Percentiles rank a stretch among this genome's conserved stretches.
phyloP scores from a whole-genome alignment of 2,113 vertebrate species.

The Zosterops lateralis region DNA sequence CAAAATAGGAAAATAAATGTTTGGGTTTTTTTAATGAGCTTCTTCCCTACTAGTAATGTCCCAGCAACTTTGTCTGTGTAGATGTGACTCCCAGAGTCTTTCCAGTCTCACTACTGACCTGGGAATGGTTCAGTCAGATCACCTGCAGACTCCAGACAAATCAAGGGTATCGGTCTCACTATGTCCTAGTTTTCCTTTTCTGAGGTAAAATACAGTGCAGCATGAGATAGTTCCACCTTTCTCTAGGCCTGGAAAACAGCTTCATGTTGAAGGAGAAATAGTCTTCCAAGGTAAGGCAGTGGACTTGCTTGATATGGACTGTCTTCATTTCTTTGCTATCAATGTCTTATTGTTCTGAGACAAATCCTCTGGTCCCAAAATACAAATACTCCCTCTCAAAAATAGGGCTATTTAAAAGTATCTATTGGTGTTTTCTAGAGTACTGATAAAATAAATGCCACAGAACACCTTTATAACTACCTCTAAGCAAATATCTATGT shows the following conservation, averaged over 20 bases:
- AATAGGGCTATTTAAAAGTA: not conserved
- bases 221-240: not conserved
- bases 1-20: not conserved
- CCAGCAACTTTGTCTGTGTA: not conserved
- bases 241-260: not conserved
- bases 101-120: not conserved
- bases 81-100: not conserved
- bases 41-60: not conserved
- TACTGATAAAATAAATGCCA: not conserved
- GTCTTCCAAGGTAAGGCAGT: not conserved
- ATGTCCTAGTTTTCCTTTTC: not conserved
- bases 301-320: not conserved
- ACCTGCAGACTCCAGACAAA: not conserved
- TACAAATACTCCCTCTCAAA: not conserved
- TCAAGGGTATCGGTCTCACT: not conserved
- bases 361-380: not conserved
- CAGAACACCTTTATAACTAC: not conserved
- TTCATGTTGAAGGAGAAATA: not conserved
- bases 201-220: not conserved
- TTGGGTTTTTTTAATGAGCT: rapidly evolving
- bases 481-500: not conserved
- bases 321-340: not conserved
- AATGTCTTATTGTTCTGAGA: not conserved
- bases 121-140: not conserved
- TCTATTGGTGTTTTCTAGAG: not conserved